Conservation (phyloP, 2,797 vertebrate species). For the Brachyrhaphis roseni region DNA sequence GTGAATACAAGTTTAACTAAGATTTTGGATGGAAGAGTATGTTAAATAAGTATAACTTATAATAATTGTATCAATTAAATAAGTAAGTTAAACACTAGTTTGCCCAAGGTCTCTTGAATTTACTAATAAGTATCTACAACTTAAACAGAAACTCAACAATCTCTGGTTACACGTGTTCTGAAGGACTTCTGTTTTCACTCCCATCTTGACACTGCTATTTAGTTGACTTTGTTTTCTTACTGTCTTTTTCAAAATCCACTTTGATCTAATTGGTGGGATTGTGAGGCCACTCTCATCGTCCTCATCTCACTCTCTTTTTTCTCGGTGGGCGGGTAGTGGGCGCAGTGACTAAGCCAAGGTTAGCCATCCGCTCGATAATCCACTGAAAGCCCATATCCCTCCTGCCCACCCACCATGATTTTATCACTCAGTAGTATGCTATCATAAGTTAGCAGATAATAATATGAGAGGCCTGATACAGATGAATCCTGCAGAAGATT, state of each 20-base stretch:
- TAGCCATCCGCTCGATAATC: constrained; percentile 76
- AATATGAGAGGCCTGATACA: constrained; percentile 35
- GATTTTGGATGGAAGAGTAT: background rate
- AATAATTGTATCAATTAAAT: background rate
- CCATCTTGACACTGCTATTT: constrained; percentile 1
- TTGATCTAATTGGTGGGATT: constrained; percentile 43
- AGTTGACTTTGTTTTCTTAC: constrained; percentile 24
- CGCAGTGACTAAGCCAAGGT: constrained; percentile 79
- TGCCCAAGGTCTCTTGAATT: background rate
- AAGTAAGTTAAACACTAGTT: background rate
- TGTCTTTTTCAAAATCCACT: constrained; percentile 46
- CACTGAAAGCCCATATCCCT: constrained; percentile 77
- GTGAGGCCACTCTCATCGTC: constrained; percentile 45
- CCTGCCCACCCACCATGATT: constrained; percentile 74
- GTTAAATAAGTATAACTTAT: background rate
- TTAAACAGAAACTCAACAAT: background rate
- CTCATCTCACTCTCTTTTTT: constrained; percentile 64
- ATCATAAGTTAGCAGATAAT: constrained; percentile 66
- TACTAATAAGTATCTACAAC: background rate
- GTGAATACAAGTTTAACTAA: background rate
- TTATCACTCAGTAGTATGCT: constrained; percentile 68
- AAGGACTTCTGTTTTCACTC: constrained; percentile 20
- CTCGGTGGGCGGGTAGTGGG: constrained; percentile 77
- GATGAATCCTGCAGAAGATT: constrained; percentile 14
- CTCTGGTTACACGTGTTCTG: background rate